These are phyloP conservation scores for Chrysocyon brachyurus DNA, from an alignment of 2,797 vertebrate genomes.

Conservation along the genomic window DNA sequence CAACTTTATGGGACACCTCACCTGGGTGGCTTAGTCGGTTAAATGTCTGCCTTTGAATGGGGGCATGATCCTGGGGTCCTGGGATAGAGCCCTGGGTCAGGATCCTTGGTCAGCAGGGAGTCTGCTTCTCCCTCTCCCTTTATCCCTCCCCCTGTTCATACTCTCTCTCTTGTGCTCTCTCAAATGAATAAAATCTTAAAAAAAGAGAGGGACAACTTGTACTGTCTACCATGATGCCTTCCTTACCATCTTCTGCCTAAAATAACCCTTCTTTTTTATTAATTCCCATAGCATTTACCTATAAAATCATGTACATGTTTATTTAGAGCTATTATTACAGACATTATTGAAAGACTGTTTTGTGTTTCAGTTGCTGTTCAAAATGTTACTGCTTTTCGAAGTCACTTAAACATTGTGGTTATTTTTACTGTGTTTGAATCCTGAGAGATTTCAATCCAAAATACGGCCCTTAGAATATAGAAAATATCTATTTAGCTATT, in stretches of 20 bases:
- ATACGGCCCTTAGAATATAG: background rate
- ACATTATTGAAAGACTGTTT: background rate
- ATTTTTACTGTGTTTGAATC: conserved; percentile 42
- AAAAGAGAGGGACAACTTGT: too few species aligned
- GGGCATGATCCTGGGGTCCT: too few species aligned
- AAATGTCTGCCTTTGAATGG: too few species aligned
- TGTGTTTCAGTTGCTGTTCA: conserved; percentile 15
- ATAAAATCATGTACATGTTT: background rate
- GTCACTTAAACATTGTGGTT: conserved; percentile 8
- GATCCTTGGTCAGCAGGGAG: too few species aligned
- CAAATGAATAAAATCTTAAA: too few species aligned
- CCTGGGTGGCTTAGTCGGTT: too few species aligned
- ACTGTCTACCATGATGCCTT: background rate
- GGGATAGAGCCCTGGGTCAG: too few species aligned
- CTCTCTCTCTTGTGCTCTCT: background rate
- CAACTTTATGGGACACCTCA: background rate
- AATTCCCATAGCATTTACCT: background rate
- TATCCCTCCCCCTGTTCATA: too few species aligned
- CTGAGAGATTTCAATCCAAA: background rate
- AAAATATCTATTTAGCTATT: background rate
- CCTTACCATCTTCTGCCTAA: background rate
- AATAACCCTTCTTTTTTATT: background rate
- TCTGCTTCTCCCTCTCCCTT: too few species aligned
- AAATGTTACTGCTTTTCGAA: background rate
- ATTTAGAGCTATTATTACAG: background rate